Percentiles rank a stretch among this genome's conserved stretches.
phyloP scores from a whole-genome alignment of 2,888 invertebrate species.

The Sinhomidia bicolor region DNA sequence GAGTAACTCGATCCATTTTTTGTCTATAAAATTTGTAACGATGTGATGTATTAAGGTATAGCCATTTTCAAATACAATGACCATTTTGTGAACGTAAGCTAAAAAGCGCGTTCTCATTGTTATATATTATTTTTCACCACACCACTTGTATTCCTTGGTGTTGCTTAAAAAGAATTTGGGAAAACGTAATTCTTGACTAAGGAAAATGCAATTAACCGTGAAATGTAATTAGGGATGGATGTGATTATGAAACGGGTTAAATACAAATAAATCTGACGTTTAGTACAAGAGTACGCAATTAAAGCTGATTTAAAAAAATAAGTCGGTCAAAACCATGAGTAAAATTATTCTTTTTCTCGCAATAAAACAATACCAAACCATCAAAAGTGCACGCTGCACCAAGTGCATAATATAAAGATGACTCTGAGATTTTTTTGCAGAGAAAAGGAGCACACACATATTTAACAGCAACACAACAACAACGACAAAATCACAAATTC shows the following conservation, averaged over 20 bases:
- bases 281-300: neutral
- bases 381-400: too few relatives aligned
- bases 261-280: neutral
- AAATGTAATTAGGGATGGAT: constrained; percentile 35
- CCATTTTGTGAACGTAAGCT: too few relatives aligned
- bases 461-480: too few relatives aligned
- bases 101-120: too few relatives aligned
- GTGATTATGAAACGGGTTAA: neutral
- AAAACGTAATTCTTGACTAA: neutral
- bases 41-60: too few relatives aligned
- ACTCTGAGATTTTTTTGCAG: neutral
- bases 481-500: too few relatives aligned
- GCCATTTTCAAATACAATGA: too few relatives aligned
- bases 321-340: constrained; percentile 48
- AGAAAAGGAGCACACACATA: constrained; percentile 15
- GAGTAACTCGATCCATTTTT: neutral
- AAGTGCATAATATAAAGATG: too few relatives aligned
- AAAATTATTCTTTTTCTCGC: constrained; percentile 33
- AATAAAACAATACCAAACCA: too few relatives aligned
- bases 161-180: neutral
- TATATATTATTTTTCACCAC: too few relatives aligned
- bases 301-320: constrained; percentile 1
- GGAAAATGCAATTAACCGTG: constrained; percentile 13
- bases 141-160: too few relatives aligned
- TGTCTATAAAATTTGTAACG: neutral